Evolutionary conservation across 2,113 vertebrate genomes (phyloP), one percentile per base, ranked within the genome.

Genomic region (Craseonycteris thonglongyai): DNA sequence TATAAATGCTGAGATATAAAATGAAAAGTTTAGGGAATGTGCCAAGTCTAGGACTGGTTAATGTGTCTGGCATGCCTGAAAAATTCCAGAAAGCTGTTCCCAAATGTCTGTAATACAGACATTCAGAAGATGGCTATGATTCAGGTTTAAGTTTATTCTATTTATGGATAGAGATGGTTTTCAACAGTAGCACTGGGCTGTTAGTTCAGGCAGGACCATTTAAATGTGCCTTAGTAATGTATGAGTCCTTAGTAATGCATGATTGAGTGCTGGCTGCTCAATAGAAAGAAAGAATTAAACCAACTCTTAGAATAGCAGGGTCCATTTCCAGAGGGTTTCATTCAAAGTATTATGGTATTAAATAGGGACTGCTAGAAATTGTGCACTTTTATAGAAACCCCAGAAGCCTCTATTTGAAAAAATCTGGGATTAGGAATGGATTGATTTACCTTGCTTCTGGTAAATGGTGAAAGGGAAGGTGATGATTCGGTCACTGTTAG

Each of bases 301-400:
- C n/a, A 83, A 3, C 22, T 81, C 82, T 35, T 65, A 59, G 51
- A 94, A 91, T 13, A 38, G 54, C 63, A 84, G 65, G 69, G 61
- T 68, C 35, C 59, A 38, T 72, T 63, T 95, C 42, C 65, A 95
- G 75, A 89, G 94, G 81, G 82, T 80, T 94, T 91, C 72, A 93
- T 14, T 84, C 63, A 33, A 89, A 90, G 82, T 54, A 47, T 42
- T 74, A 84, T 1, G 21, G 61, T 58, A 86, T 65, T 81, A 84
- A 83, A 84, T 4, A 89, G 49, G 92, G 30, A 42, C 35, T 21
- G 15, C 38, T 71, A 33, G 72, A 92, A 96, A 63, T 49, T 47
- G 21, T 68, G 45, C 42, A 10, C 11, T 45, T 96, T 94, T 38
- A 90, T 51, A 83, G 93, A 86, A 88, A 95, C 59, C 82, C 87